phyloP scores from a whole-genome alignment of 2,797 vertebrate genomes.

The Nannoperca obscura region DNA sequence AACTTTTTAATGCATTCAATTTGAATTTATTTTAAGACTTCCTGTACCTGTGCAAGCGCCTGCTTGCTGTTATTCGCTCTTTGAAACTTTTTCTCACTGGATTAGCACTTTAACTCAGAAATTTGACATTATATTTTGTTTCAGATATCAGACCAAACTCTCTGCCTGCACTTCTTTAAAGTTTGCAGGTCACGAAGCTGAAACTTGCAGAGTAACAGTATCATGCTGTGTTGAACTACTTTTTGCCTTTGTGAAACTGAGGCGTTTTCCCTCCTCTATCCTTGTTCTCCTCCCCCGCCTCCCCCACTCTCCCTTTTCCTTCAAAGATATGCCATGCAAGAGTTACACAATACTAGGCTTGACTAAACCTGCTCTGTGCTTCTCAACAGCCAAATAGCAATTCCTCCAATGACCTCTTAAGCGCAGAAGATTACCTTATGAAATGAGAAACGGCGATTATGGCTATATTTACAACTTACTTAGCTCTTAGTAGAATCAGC shows the following conservation, averaged over 20 bases:
- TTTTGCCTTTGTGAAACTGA: slow-evolving; percentile 9
- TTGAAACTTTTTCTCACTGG: neutral
- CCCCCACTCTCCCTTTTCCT: neutral
- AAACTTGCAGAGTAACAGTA: slow-evolving; percentile 27
- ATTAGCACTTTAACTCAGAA: slow-evolving; percentile 15
- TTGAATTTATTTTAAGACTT: neutral
- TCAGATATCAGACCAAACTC: slow-evolving; percentile 32
- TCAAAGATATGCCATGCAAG: slow-evolving; percentile 26
- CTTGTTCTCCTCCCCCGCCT: slow-evolving; percentile 5
- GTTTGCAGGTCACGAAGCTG: slow-evolving; percentile 2
- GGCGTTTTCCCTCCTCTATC: neutral
- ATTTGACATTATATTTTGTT: slow-evolving; percentile 23
- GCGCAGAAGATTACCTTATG: slow-evolving; percentile 65
- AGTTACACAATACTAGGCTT: slow-evolving; percentile 51
- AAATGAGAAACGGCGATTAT: slow-evolving; percentile 69
- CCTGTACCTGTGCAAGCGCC: neutral
- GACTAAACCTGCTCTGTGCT: slow-evolving; percentile 66
- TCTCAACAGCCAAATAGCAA: slow-evolving; percentile 48
- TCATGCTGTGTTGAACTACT: slow-evolving; percentile 2
- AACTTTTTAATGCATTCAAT: neutral
- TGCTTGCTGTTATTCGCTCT: neutral
- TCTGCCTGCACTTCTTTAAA: slow-evolving; percentile 10
- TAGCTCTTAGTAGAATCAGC: slow-evolving; percentile 53
- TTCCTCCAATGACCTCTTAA: slow-evolving; percentile 70
- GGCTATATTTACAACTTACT: slow-evolving; percentile 71